A percentile compares a stretch with the other conserved stretches of the same genome.
phyloP scores from a whole-genome alignment of 2,113 vertebrate species.

The Nothocercus julius region DNA sequence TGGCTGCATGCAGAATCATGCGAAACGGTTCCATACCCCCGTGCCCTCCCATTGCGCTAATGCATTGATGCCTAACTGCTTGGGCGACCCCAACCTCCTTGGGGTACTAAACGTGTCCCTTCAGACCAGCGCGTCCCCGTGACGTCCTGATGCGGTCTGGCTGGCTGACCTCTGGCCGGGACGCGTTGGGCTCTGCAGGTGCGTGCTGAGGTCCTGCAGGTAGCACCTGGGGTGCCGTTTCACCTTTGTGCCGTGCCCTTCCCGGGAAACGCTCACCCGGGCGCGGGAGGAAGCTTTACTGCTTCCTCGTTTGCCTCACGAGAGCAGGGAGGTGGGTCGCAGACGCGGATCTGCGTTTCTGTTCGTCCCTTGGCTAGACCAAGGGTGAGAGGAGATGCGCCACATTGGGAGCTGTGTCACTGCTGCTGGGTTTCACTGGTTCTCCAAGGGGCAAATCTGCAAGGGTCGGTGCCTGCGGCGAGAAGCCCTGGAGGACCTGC shows the following conservation, averaged over 20 bases:
- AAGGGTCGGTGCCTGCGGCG: background rate
- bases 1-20: background rate
- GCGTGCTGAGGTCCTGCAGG: background rate
- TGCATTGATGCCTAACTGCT: background rate
- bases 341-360: background rate
- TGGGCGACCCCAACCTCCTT: background rate
- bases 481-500: background rate
- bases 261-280: background rate
- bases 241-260: constrained; percentile 29
- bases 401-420: fast-evolving
- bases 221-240: background rate
- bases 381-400: background rate
- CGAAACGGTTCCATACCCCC: background rate
- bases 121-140: constrained; percentile 29
- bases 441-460: fast-evolving
- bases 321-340: background rate
- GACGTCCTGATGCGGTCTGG: constrained; percentile 1
- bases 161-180: constrained; percentile 25
- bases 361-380: background rate
- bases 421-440: background rate
- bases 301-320: constrained; percentile 18
- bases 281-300: background rate
- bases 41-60: constrained; percentile 8
- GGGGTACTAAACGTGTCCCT: constrained; percentile 60
- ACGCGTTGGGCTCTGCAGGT: background rate